Conservation (phyloP, 2,888 invertebrate genomes). For the Hypercompe scribonia region DNA sequence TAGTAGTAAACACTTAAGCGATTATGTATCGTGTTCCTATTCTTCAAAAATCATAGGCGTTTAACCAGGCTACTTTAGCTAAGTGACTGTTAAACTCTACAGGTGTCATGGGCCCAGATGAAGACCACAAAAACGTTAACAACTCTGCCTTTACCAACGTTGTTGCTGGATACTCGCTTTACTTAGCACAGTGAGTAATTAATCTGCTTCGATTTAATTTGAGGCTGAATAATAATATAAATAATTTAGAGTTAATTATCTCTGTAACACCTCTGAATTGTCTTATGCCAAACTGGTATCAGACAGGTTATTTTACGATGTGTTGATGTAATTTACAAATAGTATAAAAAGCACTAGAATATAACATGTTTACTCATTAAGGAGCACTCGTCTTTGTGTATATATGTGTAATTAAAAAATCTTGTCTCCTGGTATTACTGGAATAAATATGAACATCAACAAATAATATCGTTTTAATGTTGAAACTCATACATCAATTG, state of each 20-base stretch:
- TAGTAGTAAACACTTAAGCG: neutral
- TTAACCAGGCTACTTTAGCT: neutral
- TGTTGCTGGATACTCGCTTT: conserved; percentile 85
- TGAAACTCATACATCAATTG: neutral
- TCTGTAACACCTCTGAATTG: neutral
- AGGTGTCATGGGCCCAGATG: conserved; percentile 89
- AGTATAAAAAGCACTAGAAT: neutral
- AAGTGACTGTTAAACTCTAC: conserved; percentile 34
- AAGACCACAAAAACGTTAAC: conserved; percentile 86
- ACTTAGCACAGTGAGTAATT: conserved; percentile 84
- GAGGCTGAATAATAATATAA: neutral
- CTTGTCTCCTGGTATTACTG: too few species aligned
- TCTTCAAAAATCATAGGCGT: neutral
- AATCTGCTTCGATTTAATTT: neutral
- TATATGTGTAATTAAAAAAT: too few species aligned
- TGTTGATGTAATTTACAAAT: neutral
- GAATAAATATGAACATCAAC: neutral
- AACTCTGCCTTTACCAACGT: conserved; percentile 88
- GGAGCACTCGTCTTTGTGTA: neutral
- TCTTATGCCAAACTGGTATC: neutral
- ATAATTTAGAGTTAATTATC: neutral
- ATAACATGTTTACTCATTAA: neutral
- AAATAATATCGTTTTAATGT: neutral
- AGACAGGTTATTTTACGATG: neutral
- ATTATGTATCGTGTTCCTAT: neutral